Evolutionary conservation across 2,888 invertebrate species (phyloP), one percentile per base, ranked within the genome.

Genomic region (Ormia ochracea): DNA sequence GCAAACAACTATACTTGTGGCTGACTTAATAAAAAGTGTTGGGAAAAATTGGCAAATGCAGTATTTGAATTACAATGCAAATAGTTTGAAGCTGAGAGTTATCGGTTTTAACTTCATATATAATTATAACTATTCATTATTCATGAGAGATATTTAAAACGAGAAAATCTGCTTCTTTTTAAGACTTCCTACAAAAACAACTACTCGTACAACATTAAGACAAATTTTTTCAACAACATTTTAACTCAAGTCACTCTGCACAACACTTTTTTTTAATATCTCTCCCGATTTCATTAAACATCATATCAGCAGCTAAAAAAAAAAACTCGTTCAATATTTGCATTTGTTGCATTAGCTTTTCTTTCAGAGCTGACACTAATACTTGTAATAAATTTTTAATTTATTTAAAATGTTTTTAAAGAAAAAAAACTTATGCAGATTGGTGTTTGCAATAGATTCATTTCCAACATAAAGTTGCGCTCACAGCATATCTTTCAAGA

Each of bases 251-350:
- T 23, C n/a, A 0, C 23, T 12, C 17, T 33, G 19, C 2, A n/a
- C 19, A 19, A 54, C 12, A 9, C 19, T 17, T 5, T 52, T 31
- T 33, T 54, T 54, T n/a, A n/a, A n/a, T n/a, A n/a, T 10, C 10
- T 14, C 31, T 31, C n/a, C 1, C 33, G 17, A 2, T 50, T 4
- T 14, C 5, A 17, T 33, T 4, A 7, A 9, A 17, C 5, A 4
- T 3, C 28, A 26, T 43, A 31, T 7, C 19, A 31, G 61, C 31
- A 61, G 61, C 43, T 21, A 10, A 2, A 4, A n/a, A n/a, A n/a
- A n/a, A 61, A 17, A 61, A 66, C 52, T 28, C 17, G 19, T 31
- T 52, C 28, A 41, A 66, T 41, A 50, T 26, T 36, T 65, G 14
- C 33, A 14, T 38, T 65, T 65, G 10, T 7, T 10, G 23, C 36